Base-by-base conservation (phyloP, 2,888 invertebrate species). In the Cheiracanthium punctorium region DNA sequence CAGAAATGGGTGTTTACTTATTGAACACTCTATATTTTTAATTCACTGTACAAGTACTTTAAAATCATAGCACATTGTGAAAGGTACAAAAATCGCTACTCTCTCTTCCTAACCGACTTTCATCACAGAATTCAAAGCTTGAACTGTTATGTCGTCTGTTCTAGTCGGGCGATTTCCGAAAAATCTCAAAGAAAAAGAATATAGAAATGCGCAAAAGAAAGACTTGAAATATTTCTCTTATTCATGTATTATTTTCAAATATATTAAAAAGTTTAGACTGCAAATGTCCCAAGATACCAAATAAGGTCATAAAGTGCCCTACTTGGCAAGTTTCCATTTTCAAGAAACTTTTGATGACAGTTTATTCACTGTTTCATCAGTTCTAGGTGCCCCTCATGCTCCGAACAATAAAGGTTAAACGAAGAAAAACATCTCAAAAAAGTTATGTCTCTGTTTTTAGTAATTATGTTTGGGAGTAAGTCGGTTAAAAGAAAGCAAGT, bases 221-320 rank as follows among this genome's bases (percentile, higher is more conserved):
- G 2, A 17, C 17, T 17, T 48, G 48, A 48, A 48, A 48, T 48
- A 17, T 48, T 48, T 48, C 48, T 17, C 12, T 12, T 5, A 58
- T 24, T 58, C 24, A 20, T n/a, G 1, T 58, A 58, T 24, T 7
- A 58, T 7, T 20, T 58, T 58, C 7, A 58, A 58, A 58, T 58
- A 24, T 24, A 58, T 24, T 7, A 24, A 58, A 58, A 48, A 17
- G 1, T 24, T 1, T 4, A 58, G 58, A 24, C 58, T 24, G 24
- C 24, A 24, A 58, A 58, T 58, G 58, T 58, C 58, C 14, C 67
- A 69, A 28, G 33, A 69, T 29, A 14, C 30, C 30, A 43, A 72
- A 72, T 41, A 52, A 52, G 73, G 73, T 73, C 73, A 73, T n/a
- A 52, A 32, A 48, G 52, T 73, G 73, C 30, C 73, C 73, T 32